Base-by-base conservation (phyloP, 2,888 invertebrate genomes). In the Melieria omissa region DNA sequence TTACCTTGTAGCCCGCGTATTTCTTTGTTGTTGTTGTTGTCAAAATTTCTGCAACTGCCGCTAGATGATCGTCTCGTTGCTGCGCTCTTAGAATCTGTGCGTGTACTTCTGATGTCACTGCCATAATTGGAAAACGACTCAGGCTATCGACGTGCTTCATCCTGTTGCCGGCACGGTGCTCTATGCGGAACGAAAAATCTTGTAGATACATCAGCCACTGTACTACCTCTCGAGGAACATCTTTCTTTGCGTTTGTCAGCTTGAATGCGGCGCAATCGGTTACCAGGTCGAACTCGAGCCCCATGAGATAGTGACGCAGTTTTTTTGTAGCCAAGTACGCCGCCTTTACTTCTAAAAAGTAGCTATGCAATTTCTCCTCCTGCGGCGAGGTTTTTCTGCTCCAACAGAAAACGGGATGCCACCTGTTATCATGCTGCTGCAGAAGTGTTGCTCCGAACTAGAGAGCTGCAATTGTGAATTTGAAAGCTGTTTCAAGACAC, bases 271-370 rank as follows among this genome's bases (percentile, higher is more conserved):
- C 44, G 46, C 70, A 73, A 52, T 75, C 73, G 3, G 73, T 75
- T 0, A 74, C 65, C 52, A 73, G 14, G 8, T 63, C 70, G 54
- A 76, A 77, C 14, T 60, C n/a, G 0, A 73, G 65, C 44, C 76
- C 78, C 6, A 81, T 47, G 2, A 79, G 74, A 77, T 80, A 81
- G 54, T 79, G 73, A 0, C 80, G 70, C 60, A 80, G 81, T 58
- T 78, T 81, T 54, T 78, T 78, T 29, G 29, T 79, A n/a, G 54
- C 64, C 29, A 52, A 64, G 8, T 64, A 52, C 5, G 71, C 73
- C 46, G 69, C 72, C 67, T 71, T 71, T 54, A 62, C 71, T 55
- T n/a, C 55, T 16, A 45, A 16, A 65, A 12, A 55, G 29, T 52
- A 55, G 10, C 52, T 55, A 45, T 42, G 62, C 14, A 45, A 14